phyloP scores from a whole-genome alignment of 1,140 invertebrate species.

The Elymnias hypermnestra region DNA sequence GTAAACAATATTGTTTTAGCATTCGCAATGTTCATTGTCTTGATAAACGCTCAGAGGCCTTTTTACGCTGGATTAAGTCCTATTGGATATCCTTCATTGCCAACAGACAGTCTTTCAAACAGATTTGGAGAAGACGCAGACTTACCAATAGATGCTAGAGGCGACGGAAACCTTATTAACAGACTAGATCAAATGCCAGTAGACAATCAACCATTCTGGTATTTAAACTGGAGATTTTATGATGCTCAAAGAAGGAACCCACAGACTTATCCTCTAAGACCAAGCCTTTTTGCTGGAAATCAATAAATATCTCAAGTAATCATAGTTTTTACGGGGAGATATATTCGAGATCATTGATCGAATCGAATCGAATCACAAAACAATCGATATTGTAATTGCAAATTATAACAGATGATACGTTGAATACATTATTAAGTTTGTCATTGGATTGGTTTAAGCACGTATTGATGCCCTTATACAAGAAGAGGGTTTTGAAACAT shows the following conservation, averaged over 20 bases:
- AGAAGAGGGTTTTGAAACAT: no score
- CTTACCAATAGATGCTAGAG: slow-evolving; percentile 63
- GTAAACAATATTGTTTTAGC: neutral
- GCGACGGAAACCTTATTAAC: slow-evolving; percentile 69
- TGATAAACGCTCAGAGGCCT: slow-evolving; percentile 1
- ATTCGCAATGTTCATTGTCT: neutral
- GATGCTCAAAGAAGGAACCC: slow-evolving; percentile 56
- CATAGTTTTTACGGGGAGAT: no score
- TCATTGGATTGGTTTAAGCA: no score
- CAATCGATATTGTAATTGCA: no score
- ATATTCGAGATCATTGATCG: no score
- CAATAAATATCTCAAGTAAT: neutral
- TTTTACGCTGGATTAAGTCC: slow-evolving; percentile 5
- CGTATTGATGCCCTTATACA: no score
- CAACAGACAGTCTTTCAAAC: slow-evolving; percentile 21
- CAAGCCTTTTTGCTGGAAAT: slow-evolving; percentile 28
- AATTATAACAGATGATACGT: no score
- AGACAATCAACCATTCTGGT: slow-evolving; percentile 78
- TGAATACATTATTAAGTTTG: no score
- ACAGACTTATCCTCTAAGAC: slow-evolving; percentile 39
- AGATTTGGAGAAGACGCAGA: slow-evolving; percentile 48
- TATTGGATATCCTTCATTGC: neutral
- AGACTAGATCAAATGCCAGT: slow-evolving; percentile 71
- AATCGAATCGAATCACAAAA: no score
- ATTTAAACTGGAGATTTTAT: slow-evolving; percentile 74